Evolutionary conservation across 2,888 invertebrate species (phyloP), one percentile per base, ranked within the genome.

Genomic region (Mantis religiosa): DNA sequence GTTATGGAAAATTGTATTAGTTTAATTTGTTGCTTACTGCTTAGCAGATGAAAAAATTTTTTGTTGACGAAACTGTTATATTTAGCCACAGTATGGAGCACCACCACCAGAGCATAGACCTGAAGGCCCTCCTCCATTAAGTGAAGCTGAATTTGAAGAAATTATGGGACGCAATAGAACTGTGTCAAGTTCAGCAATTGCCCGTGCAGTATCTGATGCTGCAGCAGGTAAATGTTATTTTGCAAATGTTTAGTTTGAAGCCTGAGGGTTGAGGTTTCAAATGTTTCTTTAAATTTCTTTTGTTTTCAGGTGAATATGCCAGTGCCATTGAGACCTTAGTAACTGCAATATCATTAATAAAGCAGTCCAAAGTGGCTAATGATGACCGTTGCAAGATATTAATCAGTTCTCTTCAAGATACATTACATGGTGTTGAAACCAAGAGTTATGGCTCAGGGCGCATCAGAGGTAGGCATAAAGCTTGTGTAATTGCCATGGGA

Each of bases 331-430:
- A 99, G 94, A 99, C 99, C 4, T 95, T 99, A 90, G 98, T 99
- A 89, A 99, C 99, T 0, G 99, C 99, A 12, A 99, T 99, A 92
- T 99, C 99, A 14, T 95, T 99, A 89, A 99, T 99, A 91, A 99
- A 99, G 93, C 99, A 99, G 94, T 99, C 99, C 89, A 98, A 98
- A 94, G 97, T 98, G 85, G 97, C 98, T 0, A 96, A 97, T 91
- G 99, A 99, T 93, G 99, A 99, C 93, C 96, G 99, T 83, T 99
- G 99, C 94, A 99, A 99, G 94, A 99, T 99, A 91, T 94, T 99
- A 89, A 98, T 99, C 91, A 98, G 98, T 91, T 98, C 99, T 0
- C 95, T 99, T 3, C 98, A 99, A 93, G 99, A 99, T 93, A 99
- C 99, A 1, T 94, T 99, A 83, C 97, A 98, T 93, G 99, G 99